A percentile compares a stretch with the other conserved stretches of the same genome.
Conservation (phyloP, 2,113 vertebrate species). For the Thamnaconus septentrionalis region DNA sequence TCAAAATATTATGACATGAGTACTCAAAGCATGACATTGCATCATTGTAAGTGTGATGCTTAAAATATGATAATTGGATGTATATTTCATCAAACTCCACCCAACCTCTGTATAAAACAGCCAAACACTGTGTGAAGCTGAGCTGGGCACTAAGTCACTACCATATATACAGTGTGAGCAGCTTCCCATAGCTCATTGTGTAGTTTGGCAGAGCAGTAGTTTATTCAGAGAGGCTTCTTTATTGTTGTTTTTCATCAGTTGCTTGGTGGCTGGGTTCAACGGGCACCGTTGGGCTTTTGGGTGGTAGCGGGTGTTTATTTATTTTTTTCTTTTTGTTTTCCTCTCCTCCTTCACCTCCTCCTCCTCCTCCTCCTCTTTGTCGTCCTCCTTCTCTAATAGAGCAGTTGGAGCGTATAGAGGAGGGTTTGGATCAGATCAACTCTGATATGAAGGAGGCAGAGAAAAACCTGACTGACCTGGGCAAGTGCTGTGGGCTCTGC, state of each 20-base stretch:
- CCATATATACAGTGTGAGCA: no score
- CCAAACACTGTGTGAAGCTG: not conserved
- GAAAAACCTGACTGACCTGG: constrained; percentile 83
- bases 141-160: constrained; percentile 23
- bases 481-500: constrained; percentile 82
- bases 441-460: constrained; percentile 84
- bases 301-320: not conserved
- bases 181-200: no score
- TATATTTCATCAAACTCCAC: no score
- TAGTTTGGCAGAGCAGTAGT: no score
- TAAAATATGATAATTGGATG: no score
- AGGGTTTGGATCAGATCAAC: constrained; percentile 83
- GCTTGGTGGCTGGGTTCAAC: not conserved
- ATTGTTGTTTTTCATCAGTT: not conserved
- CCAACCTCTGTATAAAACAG: no score
- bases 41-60: no score
- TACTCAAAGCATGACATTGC: no score
- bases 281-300: not conserved
- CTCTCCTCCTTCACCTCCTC: not conserved
- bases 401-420: constrained; percentile 81
- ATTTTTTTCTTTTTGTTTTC: not conserved
- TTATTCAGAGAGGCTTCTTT: no score
- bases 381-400: constrained; percentile 58
- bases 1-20: no score
- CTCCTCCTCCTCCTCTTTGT: not conserved